A percentile compares a stretch with the other conserved stretches of the same genome.
phyloP scores from a whole-genome alignment of 2,797 vertebrate genomes.

The Mionectes olivaceus region DNA sequence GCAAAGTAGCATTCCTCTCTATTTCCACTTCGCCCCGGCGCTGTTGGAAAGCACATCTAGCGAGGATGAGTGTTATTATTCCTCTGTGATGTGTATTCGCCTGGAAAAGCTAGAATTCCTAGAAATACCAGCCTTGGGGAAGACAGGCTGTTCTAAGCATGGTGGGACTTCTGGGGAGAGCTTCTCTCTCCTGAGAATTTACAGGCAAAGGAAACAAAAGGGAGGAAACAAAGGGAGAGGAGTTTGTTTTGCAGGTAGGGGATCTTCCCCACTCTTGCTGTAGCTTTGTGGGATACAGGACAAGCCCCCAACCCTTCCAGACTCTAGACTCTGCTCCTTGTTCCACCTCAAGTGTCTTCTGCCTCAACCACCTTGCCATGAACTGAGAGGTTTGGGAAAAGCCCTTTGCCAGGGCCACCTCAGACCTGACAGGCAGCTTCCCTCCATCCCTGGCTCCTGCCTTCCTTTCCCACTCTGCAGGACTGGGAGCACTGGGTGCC shows the following conservation, averaged over 20 bases:
- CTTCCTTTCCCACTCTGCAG: not conserved
- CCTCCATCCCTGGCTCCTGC: not conserved
- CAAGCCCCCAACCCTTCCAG: not conserved
- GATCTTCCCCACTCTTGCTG: not conserved
- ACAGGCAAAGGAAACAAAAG: not conserved
- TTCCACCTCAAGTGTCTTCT: not conserved
- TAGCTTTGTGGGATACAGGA: not conserved
- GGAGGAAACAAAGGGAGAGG: not conserved
- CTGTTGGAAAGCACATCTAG: slow-evolving; percentile 20
- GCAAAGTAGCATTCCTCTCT: slow-evolving; percentile 33
- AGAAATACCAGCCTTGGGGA: slow-evolving; percentile 44
- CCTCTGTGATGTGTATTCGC: not conserved
- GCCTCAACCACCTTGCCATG: not conserved
- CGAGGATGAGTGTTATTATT: slow-evolving; percentile 36
- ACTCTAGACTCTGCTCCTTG: not conserved
- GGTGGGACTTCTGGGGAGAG: not conserved
- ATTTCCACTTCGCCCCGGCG: slow-evolving; percentile 38
- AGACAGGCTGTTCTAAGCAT: slow-evolving; percentile 43
- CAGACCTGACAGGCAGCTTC: not conserved
- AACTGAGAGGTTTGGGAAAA: not conserved
- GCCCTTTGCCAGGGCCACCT: not conserved
- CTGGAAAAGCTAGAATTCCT: slow-evolving; percentile 57
- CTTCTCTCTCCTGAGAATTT: not conserved
- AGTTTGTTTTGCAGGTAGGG: not conserved
- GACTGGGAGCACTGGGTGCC: too few species aligned